Base-by-base conservation (phyloP, 2,113 vertebrate species). In the Odontesthes bonariensis region DNA sequence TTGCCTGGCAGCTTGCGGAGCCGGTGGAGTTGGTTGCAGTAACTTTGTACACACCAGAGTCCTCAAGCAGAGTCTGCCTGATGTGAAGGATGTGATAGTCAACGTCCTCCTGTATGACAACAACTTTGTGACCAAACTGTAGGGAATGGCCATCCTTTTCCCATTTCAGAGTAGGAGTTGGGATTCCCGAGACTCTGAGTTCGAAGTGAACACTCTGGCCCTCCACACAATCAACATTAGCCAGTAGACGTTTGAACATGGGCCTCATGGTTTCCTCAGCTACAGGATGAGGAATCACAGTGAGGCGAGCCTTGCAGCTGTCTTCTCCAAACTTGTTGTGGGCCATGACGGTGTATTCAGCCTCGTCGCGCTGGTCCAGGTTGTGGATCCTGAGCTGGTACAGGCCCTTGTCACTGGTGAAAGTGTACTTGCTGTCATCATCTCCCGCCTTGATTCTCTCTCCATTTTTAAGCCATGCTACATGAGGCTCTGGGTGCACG, bases 281-380 rank as follows among this genome's bases (percentile, higher is more conserved):
- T 69, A 96, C 94, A 5, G 96, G 95, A 72, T 98, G 98, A 0
- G 95, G 95, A 76, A 93, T 93, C 51, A 99, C 96, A 6, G 95
- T 98, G 69, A 99, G 92, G 81, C 94, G 97, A 61, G 96, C 98
- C 85, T 94, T 96, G 87, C 98, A 99, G 88, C 96, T 97, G 90
- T 99, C 98, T 71, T 99, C 98, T 1, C 98, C 98, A 1, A 96
- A 98, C 89, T 93, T 98, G 90, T 99, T 99, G 88, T 95, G 94
- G 73, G 98, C 98, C 81, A 97, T 91, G 31, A 99, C 94, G 1
- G 94, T 96, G 83, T 99, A 99, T 83, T 99, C 98, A 16, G 96
- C 96, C 84, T 96, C 97, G 58, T 99, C 98, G 3, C 91, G 95
- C 51, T 81, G 84, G 53, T 96, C 95, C 54, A 99, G 83, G 1